Evolutionary conservation across 2,888 invertebrate species (phyloP).

Genomic region (Nemoura dubitans): DNA sequence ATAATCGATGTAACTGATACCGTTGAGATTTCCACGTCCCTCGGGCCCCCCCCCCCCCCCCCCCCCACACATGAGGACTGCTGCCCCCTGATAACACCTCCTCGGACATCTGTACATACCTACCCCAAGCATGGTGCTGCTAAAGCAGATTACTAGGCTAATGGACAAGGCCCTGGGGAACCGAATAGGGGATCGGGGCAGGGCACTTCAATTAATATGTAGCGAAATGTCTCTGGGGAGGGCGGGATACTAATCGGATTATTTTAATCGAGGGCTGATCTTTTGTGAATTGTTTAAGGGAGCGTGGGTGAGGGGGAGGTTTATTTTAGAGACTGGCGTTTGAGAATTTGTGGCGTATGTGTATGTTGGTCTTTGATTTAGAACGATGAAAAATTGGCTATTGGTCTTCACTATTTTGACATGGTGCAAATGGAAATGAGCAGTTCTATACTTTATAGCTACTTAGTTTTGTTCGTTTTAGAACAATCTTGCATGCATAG

Average conservation of each 20-base stretch:
- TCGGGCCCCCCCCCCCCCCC: neutral
- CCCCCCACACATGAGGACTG: neutral
- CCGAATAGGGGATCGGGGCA: no score
- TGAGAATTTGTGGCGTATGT: no score
- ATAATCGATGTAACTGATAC: neutral
- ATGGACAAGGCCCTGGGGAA: constrained; percentile 30
- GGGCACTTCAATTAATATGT: constrained; percentile 37
- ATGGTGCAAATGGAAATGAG: no score
- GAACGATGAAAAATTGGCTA: no score
- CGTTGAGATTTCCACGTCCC: neutral
- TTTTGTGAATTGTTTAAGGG: neutral
- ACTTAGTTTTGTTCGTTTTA: no score
- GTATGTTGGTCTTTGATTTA: no score
- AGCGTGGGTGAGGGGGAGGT: neutral
- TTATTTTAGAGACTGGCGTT: neutral
- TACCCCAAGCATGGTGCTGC: neutral
- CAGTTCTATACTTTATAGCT: no score
- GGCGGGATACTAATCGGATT: constrained; percentile 17
- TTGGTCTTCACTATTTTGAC: no score
- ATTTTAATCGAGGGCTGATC: constrained; percentile 21
- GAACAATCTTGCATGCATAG: no score
- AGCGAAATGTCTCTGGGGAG: constrained; percentile 41
- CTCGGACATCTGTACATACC: neutral
- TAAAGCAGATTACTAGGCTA: neutral
- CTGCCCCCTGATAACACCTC: constrained; percentile 19